phyloP scores from a whole-genome alignment of 2,113 vertebrate species.

The Psammodynastes pulverulentus region DNA sequence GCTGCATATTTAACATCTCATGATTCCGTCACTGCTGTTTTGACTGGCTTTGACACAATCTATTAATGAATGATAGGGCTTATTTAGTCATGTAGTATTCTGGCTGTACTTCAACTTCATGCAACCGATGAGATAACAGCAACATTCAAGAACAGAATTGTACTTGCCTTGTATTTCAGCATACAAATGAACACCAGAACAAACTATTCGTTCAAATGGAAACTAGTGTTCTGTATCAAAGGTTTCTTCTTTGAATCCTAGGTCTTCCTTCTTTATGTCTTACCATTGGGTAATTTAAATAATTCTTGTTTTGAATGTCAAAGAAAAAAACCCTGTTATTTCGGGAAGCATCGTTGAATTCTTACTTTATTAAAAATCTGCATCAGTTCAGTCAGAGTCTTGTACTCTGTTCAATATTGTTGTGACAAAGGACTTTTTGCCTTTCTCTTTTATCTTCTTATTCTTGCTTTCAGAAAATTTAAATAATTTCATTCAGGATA shows the following conservation, averaged over 20 bases:
- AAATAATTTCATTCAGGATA: neutral
- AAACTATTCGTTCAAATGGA: neutral
- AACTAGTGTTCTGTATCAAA: neutral
- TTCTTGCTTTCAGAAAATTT: neutral
- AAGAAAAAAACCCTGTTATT: neutral
- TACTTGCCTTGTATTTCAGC: neutral
- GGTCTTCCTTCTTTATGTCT: too few relatives aligned
- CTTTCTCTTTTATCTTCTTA: neutral
- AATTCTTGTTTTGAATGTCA: neutral
- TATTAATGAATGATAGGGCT: neutral
- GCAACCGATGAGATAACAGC: neutral
- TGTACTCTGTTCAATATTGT: neutral
- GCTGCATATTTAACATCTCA: neutral
- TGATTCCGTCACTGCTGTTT: neutral
- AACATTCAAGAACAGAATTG: neutral
- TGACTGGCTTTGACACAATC: neutral
- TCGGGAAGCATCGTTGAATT: neutral
- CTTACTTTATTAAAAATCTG: neutral
- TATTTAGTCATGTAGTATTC: neutral
- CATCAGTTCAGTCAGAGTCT: neutral
- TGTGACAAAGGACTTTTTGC: neutral
- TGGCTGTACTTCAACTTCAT: neutral
- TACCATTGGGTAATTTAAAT: neutral
- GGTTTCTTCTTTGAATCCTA: neutral
- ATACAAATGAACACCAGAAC: neutral